A percentile compares a stretch with the other conserved stretches of the same genome.
Conservation (phyloP, 2,113 vertebrate genomes). For the Pogona vitticeps region DNA sequence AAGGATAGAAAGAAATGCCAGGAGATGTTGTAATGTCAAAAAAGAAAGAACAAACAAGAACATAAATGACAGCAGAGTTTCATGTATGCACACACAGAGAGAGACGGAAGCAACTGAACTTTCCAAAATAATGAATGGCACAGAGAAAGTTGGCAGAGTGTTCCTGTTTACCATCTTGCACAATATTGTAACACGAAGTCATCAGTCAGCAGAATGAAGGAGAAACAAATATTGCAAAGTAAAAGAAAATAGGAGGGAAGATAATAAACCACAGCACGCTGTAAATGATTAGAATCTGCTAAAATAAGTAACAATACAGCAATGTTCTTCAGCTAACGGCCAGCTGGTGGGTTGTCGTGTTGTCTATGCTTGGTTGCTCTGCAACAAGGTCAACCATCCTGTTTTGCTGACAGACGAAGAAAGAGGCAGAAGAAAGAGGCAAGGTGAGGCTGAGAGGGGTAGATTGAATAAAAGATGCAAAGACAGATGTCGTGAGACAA, state of each 20-base stretch:
- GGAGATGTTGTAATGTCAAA: constrained; percentile 43
- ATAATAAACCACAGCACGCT: background rate
- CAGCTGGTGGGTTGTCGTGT: background rate
- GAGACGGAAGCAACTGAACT: constrained; percentile 61
- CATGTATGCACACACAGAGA: constrained; percentile 45
- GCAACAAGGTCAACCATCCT: background rate
- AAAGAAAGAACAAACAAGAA: constrained; percentile 36
- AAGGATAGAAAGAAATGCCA: constrained; percentile 30
- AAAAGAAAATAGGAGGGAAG: background rate
- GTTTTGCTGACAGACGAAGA: background rate
- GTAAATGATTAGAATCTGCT: background rate
- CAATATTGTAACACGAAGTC: constrained; percentile 48
- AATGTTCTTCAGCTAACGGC: background rate
- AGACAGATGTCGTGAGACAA: background rate
- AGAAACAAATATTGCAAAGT: constrained; percentile 42
- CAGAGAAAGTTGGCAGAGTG: constrained; percentile 38
- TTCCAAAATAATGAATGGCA: constrained; percentile 68
- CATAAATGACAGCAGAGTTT: background rate
- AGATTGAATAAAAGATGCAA: background rate
- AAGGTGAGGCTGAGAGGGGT: no score
- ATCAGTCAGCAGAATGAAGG: constrained; percentile 52
- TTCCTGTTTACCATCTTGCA: constrained; percentile 53
- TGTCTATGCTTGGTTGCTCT: background rate
- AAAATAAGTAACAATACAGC: background rate
- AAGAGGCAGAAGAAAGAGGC: background rate